Evolutionary conservation across 2,113 vertebrate species (phyloP), one percentile per base, ranked within the genome.

Genomic region (Dicentrarchus labrax): DNA sequence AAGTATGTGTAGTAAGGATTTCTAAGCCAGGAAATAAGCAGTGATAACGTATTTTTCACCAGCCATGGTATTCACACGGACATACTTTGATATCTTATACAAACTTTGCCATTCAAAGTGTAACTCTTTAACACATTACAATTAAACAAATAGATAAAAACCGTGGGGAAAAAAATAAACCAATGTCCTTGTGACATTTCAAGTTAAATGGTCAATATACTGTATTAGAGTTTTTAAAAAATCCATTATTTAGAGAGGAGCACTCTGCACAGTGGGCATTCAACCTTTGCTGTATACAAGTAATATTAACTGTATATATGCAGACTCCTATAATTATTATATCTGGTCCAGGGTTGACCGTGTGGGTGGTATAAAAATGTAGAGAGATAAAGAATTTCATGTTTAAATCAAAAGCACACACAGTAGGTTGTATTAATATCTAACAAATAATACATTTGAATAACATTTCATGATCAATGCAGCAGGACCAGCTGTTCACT

Each of bases 321-420:
- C 65, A 90, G 64, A 68, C 71, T 73, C 0, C 2, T 12, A 48
- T 61, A 69, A 75, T 78, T 76, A 12, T 69, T 64, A 61, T 38
- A 72, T 85, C 73, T 87, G 78, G 76, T 87, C 86, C 71, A 78
- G 71, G 77, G 81, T 74, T 22, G 39, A 85, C 72, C n/a, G n/a
- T 11, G 76, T 83, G 54, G 54, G 64, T 72, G 61, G 62, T 22
- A 64, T 85, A 22, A 65, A 88, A 82, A 80, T 67, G 22, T 79
- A 30, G 30, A 30, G 30, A 30, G 30, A 30, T 30, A 21, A 83
- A 74, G 50, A 83, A 50, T 57, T 76, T 68, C 38, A 79, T 69
- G 21, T 79, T 78, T 36, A 60, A 91, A 78, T 38, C 60, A 81
- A 68, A 64, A 84, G 54, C n/a, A 72, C 47, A 70, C 54, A 51